phyloP scores from a whole-genome alignment of 2,797 vertebrate species.

The Lacerta bilineata region DNA sequence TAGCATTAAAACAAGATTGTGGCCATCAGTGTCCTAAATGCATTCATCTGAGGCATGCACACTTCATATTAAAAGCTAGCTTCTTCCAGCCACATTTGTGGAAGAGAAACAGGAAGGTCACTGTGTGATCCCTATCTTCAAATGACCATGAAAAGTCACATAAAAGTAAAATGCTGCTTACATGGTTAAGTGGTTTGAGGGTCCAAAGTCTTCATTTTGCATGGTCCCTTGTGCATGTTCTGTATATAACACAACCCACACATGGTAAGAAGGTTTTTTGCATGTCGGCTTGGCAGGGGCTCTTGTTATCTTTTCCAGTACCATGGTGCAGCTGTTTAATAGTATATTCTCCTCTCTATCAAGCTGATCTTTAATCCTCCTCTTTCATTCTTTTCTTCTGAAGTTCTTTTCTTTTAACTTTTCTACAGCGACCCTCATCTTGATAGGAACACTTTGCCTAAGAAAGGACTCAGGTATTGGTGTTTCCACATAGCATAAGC shows the following conservation, averaged over 20 bases:
- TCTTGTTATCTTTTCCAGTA: conserved; percentile 55
- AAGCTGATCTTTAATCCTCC: conserved; percentile 53
- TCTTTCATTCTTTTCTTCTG: conserved; percentile 75
- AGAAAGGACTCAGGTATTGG: conserved; percentile 97
- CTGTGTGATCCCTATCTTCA: not conserved
- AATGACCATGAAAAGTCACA: not conserved
- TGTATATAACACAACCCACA: conserved; percentile 44
- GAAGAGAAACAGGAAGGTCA: conserved; percentile 18
- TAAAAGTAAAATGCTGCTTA: conserved; percentile 6
- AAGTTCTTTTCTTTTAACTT: conserved; percentile 87
- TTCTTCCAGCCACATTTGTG: conserved; percentile 31
- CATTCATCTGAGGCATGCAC: conserved; percentile 23
- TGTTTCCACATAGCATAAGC: conserved; percentile 73
- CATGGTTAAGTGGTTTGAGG: not conserved
- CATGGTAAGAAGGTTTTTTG: conserved; percentile 57
- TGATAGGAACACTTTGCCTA: conserved; percentile 99
- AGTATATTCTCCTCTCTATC: conserved; percentile 32
- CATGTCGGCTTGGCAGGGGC: conserved; percentile 71
- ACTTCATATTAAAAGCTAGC: conserved; percentile 33
- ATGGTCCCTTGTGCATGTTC: conserved; percentile 61
- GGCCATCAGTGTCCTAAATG: conserved; percentile 5
- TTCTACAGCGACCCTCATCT: conserved; percentile 92
- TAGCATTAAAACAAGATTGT: not conserved
- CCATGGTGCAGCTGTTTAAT: conserved; percentile 61
- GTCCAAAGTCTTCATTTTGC: conserved; percentile 45